Evolutionary conservation across 37 sponge, comb jelly and placozoan species (phyloP).

Genomic region (Aplysina aerophoba): DNA sequence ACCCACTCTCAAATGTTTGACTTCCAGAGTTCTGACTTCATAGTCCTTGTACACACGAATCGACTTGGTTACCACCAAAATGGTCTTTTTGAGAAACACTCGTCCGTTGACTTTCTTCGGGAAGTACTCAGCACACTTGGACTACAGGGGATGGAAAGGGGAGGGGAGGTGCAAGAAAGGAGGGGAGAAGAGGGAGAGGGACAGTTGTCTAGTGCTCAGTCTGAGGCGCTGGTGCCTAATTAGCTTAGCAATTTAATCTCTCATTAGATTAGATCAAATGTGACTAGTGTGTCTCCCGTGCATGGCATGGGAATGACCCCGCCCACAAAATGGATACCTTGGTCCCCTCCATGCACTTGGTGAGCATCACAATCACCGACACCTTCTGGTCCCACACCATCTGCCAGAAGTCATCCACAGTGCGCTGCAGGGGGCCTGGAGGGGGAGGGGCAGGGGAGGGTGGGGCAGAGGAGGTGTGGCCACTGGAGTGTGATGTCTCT

Average conservation of each 20-base stretch:
- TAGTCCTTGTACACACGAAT: not conserved
- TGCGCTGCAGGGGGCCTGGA: slow-evolving; percentile 29
- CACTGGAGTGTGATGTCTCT: too few species aligned
- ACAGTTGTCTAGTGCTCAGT: too few species aligned
- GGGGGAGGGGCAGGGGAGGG: not conserved
- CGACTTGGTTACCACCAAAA: not conserved
- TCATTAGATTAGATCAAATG: too few species aligned
- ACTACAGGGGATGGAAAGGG: slow-evolving; percentile 33
- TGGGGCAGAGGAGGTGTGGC: too few species aligned
- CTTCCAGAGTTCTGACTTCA: not conserved
- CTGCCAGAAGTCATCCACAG: slow-evolving; percentile 34
- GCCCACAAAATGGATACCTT: slow-evolving; percentile 2
- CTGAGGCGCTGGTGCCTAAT: too few species aligned
- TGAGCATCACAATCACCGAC: slow-evolving; percentile 3
- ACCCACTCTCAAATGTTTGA: too few species aligned
- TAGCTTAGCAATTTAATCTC: too few species aligned
- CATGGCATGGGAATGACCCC: too few species aligned
- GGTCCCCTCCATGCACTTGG: slow-evolving; percentile 3
- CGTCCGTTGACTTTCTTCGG: not conserved
- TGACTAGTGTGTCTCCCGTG: too few species aligned
- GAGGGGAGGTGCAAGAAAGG: slow-evolving; percentile 75
- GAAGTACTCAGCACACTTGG: slow-evolving; percentile 18
- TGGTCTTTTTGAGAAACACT: slow-evolving; percentile 3
- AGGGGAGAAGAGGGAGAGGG: slow-evolving; percentile 93
- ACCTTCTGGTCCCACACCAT: slow-evolving; percentile 11